Evolutionary conservation across 2,888 invertebrate species (phyloP).

Genomic region (Toxonevra muliebris): DNA sequence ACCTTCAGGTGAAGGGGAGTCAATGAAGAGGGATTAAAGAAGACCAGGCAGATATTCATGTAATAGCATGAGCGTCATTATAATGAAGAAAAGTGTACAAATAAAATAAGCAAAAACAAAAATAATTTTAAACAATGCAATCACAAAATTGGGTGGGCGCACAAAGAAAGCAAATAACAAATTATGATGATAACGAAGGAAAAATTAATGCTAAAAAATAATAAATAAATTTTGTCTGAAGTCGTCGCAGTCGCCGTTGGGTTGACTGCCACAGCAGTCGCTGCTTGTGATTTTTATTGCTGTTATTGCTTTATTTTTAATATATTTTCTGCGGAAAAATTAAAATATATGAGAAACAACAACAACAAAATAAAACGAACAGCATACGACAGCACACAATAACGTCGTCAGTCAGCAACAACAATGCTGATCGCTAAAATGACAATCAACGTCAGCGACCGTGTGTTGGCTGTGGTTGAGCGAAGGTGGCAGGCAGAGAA

Average conservation of each 20-base stretch:
- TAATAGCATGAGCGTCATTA: background rate
- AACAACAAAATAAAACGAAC: slow-evolving; percentile 3
- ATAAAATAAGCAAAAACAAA: background rate
- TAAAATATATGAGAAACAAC: background rate
- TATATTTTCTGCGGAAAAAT: background rate
- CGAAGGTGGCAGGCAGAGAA: background rate
- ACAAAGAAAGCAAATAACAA: background rate
- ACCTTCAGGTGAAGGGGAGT: background rate
- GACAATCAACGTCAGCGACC: background rate
- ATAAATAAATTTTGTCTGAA: background rate
- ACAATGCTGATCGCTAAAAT: background rate
- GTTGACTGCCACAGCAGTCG: background rate
- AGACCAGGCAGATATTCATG: background rate
- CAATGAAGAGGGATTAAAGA: background rate
- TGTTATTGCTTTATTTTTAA: background rate
- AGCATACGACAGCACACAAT: slow-evolving; percentile 1
- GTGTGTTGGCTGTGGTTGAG: background rate
- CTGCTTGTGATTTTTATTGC: background rate
- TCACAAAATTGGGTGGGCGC: background rate
- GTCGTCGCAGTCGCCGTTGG: background rate
- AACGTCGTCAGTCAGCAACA: slow-evolving; percentile 3
- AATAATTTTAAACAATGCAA: background rate
- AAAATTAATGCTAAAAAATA: no score
- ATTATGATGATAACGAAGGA: slow-evolving; percentile 10
- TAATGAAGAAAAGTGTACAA: background rate